These are phyloP conservation scores for Thymelicus acteon DNA, from an alignment of 2,888 invertebrate genomes.

Conservation along the genomic window DNA sequence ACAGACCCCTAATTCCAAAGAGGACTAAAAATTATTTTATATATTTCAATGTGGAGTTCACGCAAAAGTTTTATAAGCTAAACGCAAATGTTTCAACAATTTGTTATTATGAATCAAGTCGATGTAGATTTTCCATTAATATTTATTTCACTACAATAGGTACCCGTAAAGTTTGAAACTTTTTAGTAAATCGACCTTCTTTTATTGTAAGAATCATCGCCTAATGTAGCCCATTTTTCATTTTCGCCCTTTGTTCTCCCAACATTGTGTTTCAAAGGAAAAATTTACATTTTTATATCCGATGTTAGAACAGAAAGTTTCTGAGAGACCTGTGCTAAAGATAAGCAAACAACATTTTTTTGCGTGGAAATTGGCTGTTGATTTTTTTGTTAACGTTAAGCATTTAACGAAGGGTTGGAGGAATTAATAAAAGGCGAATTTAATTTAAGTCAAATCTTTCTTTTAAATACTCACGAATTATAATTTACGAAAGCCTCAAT, in stretches of 20 bases:
- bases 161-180: slow-evolving; percentile 17
- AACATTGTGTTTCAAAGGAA: slow-evolving; percentile 27
- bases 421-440: too few species aligned
- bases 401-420: background rate
- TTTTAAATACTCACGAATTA: too few species aligned
- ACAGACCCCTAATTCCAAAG: too few species aligned
- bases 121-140: background rate
- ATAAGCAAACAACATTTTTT: slow-evolving; percentile 5
- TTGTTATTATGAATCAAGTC: slow-evolving; percentile 17
- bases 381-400: background rate
- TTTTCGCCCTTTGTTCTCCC: slow-evolving; percentile 30
- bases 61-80: background rate
- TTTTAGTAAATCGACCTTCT: slow-evolving; percentile 17
- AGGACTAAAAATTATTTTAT: too few species aligned
- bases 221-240: slow-evolving; percentile 32
- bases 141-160: slow-evolving; percentile 25
- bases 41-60: too few species aligned
- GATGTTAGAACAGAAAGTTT: slow-evolving; percentile 23
- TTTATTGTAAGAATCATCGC: slow-evolving; percentile 31
- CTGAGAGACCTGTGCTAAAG: slow-evolving; percentile 16
- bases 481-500: too few species aligned
- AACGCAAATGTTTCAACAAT: slow-evolving; percentile 4
- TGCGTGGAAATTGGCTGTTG: background rate
- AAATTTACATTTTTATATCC: slow-evolving; percentile 38
- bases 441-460: too few species aligned